Conservation (phyloP, 2,797 vertebrate species). For the Syncerus caffer region DNA sequence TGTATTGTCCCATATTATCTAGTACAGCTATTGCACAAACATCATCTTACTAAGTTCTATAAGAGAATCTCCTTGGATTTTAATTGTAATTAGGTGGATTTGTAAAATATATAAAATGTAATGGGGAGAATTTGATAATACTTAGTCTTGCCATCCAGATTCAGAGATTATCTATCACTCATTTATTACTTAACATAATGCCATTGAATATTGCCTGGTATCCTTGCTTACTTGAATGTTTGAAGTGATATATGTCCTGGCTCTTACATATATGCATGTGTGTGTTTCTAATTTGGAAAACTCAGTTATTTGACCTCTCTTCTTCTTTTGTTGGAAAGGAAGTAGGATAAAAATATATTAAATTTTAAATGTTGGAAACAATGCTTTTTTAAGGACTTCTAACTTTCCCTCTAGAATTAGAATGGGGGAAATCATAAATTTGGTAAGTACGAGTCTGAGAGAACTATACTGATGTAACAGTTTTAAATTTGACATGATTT, state of each 20-base stretch:
- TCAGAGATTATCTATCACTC: neutral
- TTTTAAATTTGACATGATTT: neutral
- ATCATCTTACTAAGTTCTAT: neutral
- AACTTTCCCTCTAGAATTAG: neutral
- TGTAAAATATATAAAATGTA: neutral
- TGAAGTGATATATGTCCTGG: neutral
- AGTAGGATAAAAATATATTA: neutral
- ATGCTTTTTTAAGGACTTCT: neutral
- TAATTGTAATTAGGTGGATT: neutral
- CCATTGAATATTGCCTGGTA: neutral
- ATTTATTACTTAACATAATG: neutral
- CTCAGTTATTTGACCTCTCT: neutral
- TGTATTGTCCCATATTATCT: neutral
- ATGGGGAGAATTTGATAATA: neutral
- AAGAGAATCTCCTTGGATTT: neutral
- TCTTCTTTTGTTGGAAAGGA: neutral
- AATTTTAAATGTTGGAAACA: neutral
- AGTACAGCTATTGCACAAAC: neutral
- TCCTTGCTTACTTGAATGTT: neutral
- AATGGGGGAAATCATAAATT: neutral
- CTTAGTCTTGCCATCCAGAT: neutral
- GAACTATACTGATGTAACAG: neutral
- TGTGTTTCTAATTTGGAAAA: neutral
- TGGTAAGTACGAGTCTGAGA: neutral
- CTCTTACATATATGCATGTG: neutral